Percentiles rank a stretch among this genome's conserved stretches.
phyloP scores from a whole-genome alignment of 2,113 vertebrate genomes.

The Hippolais icterina region DNA sequence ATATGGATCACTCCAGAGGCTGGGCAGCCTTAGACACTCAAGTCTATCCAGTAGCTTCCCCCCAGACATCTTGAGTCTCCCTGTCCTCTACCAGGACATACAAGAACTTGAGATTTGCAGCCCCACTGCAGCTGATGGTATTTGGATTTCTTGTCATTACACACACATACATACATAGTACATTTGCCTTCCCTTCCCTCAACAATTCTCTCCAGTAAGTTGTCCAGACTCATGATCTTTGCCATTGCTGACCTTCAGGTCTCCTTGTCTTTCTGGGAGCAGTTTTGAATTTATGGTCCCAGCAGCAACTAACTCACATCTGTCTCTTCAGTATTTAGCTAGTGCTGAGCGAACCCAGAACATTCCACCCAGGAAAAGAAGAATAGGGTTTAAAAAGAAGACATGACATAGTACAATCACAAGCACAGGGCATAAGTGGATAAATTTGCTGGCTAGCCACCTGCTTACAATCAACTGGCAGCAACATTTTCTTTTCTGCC shows the following conservation, averaged over 20 bases:
- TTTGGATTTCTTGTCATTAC: neutral
- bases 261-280: neutral
- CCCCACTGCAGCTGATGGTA: neutral
- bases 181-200: neutral
- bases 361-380: neutral
- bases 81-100: neutral
- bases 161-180: rapidly evolving
- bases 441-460: neutral
- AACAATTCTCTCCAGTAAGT: neutral
- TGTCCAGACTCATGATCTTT: neutral
- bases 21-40: neutral
- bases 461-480: neutral
- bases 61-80: neutral
- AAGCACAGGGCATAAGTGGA: neutral
- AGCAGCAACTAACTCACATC: neutral
- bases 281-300: neutral
- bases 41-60: neutral
- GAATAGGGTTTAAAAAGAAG: neutral
- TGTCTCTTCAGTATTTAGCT: neutral
- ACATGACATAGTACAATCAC: neutral
- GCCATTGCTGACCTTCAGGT: neutral
- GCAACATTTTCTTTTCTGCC: neutral
- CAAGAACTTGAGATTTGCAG: neutral
- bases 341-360: neutral
- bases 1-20: neutral